Percentiles rank a stretch among this genome's conserved stretches.
Conservation (phyloP, 2,888 invertebrate genomes). For the Mallateleia sp. region DNA sequence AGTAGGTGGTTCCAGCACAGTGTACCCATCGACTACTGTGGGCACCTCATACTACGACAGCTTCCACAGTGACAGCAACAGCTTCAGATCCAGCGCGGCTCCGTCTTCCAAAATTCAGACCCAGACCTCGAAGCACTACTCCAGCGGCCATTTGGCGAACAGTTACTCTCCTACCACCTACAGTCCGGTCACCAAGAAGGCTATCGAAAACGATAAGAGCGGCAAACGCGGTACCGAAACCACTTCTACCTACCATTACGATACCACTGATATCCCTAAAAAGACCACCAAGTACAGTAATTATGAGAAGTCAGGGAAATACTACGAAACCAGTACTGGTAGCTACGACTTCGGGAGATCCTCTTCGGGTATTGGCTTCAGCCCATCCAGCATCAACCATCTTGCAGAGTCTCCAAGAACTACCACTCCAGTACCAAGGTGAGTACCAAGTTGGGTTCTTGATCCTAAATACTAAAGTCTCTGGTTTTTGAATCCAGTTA, state of each 20-base stretch:
- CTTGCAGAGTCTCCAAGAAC: slow-evolving; percentile 87
- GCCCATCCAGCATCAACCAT: slow-evolving; percentile 88
- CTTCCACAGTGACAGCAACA: slow-evolving; percentile 79
- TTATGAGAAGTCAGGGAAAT: slow-evolving; percentile 84
- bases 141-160: slow-evolving; percentile 90
- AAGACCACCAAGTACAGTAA: slow-evolving; percentile 85
- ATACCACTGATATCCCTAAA: slow-evolving; percentile 85
- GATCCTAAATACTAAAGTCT: no score
- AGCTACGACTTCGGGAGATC: slow-evolving; percentile 85
- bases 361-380: slow-evolving; percentile 87
- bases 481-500: no score
- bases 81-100: slow-evolving; percentile 74
- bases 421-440: slow-evolving; percentile 88
- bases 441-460: slow-evolving; percentile 22
- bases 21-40: slow-evolving; percentile 84
- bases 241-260: slow-evolving; percentile 84
- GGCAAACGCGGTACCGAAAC: slow-evolving; percentile 76
- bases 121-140: slow-evolving; percentile 84
- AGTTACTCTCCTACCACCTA: slow-evolving; percentile 90
- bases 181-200: slow-evolving; percentile 87
- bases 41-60: slow-evolving; percentile 84
- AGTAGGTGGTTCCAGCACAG: slow-evolving; percentile 77
- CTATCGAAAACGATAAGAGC: slow-evolving; percentile 79
- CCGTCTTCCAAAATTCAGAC: slow-evolving; percentile 85
- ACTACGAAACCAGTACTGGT: slow-evolving; percentile 86